phyloP scores from a whole-genome alignment of 1,140 invertebrate genomes.

The Lepidurus couesii region DNA sequence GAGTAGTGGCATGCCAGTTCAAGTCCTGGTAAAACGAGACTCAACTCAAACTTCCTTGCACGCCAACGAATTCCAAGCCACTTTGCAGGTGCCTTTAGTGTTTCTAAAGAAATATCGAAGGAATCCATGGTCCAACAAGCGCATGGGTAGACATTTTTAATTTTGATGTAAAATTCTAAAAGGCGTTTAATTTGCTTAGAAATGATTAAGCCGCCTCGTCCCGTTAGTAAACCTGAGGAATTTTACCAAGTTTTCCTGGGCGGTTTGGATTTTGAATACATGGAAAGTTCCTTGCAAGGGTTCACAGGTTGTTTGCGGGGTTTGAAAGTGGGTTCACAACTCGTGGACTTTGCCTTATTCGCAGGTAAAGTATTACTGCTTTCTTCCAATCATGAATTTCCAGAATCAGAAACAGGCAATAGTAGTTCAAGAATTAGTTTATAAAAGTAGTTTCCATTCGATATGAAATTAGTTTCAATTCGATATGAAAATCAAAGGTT shows the following conservation, averaged over 20 bases:
- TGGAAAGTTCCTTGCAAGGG: conserved; percentile 55
- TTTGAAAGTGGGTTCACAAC: conserved; percentile 65
- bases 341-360: conserved; percentile 1
- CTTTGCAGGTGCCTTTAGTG: conserved; percentile 60
- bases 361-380: not conserved
- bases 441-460: no score
- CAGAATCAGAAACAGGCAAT: not conserved
- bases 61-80: conserved; percentile 71
- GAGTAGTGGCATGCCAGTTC: conserved; percentile 72
- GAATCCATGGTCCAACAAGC: conserved; percentile 39
- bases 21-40: conserved; percentile 70
- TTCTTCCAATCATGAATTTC: not conserved
- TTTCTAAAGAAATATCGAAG: conserved; percentile 52
- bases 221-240: conserved; percentile 70
- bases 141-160: conserved; percentile 37
- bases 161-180: not conserved
- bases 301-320: conserved; percentile 85
- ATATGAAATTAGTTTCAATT: no score
- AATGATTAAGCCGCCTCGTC: conserved; percentile 73
- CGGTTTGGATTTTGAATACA: conserved; percentile 58
- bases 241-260: conserved; percentile 80
- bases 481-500: no score
- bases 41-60: conserved; percentile 68
- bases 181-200: conserved; percentile 50
- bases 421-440: no score